Conservation (phyloP, 2,888 invertebrate species). For the Cheilosia pagana region DNA sequence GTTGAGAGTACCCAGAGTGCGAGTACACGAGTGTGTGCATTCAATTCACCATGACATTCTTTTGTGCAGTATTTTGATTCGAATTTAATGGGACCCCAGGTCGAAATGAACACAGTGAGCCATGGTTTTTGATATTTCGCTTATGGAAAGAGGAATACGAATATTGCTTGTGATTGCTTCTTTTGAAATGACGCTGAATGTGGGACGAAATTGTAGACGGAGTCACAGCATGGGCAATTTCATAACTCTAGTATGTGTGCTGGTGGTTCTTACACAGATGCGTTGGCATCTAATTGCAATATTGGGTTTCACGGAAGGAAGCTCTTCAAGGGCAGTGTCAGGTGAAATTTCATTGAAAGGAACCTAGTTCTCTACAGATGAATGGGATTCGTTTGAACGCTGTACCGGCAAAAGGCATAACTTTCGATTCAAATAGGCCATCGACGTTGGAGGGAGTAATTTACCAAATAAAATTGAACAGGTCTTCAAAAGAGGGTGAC, state of each 20-base stretch:
- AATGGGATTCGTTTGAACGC: neutral
- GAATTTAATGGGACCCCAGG: constrained; percentile 54
- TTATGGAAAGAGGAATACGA: constrained; percentile 52
- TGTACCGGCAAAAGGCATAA: too few species aligned
- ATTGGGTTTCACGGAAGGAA: neutral
- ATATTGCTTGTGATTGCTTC: constrained; percentile 55
- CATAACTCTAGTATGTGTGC: neutral
- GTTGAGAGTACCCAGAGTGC: neutral
- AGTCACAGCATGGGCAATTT: constrained; percentile 3
- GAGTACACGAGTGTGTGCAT: constrained; percentile 21
- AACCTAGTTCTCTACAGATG: neutral
- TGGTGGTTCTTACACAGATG: neutral
- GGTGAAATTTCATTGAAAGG: too few species aligned
- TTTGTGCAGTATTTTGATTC: constrained; percentile 66
- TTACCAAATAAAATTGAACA: neutral
- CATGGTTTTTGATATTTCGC: constrained; percentile 56
- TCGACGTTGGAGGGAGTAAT: too few species aligned
- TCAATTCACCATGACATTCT: constrained; percentile 62
- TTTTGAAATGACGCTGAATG: constrained; percentile 18
- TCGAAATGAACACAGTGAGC: constrained; percentile 36
- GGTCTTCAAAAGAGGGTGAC: too few species aligned
- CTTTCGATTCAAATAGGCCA: too few species aligned
- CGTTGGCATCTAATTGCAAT: neutral
- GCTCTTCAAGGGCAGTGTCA: neutral
- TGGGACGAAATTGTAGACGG: neutral